Percentiles rank a stretch among this genome's conserved stretches.
Evolutionary conservation across 2,888 invertebrate genomes (phyloP).

Genomic region (Drosophila silvestris): DNA sequence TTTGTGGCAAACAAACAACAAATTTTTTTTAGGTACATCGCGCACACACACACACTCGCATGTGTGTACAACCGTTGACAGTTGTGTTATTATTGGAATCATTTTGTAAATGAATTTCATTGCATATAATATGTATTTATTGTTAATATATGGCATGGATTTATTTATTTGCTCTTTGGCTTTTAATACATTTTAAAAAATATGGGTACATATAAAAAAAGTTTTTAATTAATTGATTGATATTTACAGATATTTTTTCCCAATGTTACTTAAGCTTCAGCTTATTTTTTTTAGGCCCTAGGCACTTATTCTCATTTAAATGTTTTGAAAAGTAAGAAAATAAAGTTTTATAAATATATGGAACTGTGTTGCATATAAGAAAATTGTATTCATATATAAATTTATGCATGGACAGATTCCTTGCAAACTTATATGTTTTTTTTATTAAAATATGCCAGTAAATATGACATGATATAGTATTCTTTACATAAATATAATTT

Average conservation of each 20-base stretch:
- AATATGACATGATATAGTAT: background rate
- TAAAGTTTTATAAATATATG: background rate
- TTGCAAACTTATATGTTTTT: background rate
- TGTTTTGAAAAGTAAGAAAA: background rate
- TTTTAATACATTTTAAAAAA: background rate
- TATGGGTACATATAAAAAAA: background rate
- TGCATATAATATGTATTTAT: slow-evolving; percentile 16
- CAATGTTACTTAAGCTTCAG: background rate
- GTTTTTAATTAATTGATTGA: background rate
- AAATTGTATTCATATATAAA: background rate
- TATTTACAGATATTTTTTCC: background rate
- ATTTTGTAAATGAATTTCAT: slow-evolving; percentile 45
- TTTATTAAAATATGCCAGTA: background rate
- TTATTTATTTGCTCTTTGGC: background rate
- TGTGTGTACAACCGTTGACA: slow-evolving; percentile 4
- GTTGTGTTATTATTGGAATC: slow-evolving; percentile 17
- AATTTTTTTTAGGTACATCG: slow-evolving; percentile 42
- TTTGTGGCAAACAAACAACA: slow-evolving; percentile 60
- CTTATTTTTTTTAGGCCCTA: background rate
- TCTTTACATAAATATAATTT: background rate
- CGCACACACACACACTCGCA: slow-evolving; percentile 2
- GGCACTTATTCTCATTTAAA: background rate
- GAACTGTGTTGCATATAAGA: too few species aligned
- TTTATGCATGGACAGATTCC: background rate
- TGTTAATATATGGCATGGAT: background rate